A percentile compares a stretch with the other conserved stretches of the same genome.
Conservation (phyloP, 64 coral and sea anemone species). For the Porites australiensis region DNA sequence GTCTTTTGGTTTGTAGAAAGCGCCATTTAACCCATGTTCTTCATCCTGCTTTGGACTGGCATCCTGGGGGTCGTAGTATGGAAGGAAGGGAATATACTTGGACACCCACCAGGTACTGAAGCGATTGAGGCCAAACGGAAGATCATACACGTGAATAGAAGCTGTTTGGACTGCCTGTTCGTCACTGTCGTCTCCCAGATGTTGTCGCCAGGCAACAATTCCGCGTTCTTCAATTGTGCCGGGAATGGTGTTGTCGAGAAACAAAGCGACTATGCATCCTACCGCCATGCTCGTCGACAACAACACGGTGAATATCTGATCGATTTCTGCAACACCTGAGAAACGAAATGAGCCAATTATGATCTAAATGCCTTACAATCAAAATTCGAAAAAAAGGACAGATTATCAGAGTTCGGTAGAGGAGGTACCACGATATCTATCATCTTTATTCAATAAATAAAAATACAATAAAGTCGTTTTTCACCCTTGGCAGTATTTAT, state of each 20-base stretch:
- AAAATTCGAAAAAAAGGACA: not conserved
- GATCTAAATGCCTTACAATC: not conserved
- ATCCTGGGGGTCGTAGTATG: conserved; percentile 17
- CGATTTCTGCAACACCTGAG: conserved; percentile 61
- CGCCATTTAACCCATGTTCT: not conserved
- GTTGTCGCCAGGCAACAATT: conserved; percentile 10
- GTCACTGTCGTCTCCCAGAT: not conserved
- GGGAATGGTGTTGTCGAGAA: conserved; percentile 77
- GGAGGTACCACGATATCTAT: not conserved
- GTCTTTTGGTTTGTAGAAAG: too few relatives aligned
- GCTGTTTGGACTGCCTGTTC: conserved; percentile 21
- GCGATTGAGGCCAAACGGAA: conserved; percentile 58
- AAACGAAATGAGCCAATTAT: not conserved
- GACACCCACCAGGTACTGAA: conserved; percentile 24
- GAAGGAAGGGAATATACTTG: conserved; percentile 80
- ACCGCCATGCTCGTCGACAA: conserved; percentile 78
- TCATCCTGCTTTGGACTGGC: not conserved
- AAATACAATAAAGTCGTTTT: too few relatives aligned
- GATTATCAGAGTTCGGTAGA: conserved; percentile 9
- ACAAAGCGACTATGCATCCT: conserved; percentile 52
- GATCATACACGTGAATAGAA: conserved; percentile 60
- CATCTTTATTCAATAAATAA: too few relatives aligned
- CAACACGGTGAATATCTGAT: conserved; percentile 73
- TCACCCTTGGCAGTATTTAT: too few relatives aligned
- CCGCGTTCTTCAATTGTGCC: conserved; percentile 72